These are phyloP conservation scores for Campylorhamphus procurvoides DNA, from an alignment of 2,113 vertebrate species.

Conservation along the genomic window DNA sequence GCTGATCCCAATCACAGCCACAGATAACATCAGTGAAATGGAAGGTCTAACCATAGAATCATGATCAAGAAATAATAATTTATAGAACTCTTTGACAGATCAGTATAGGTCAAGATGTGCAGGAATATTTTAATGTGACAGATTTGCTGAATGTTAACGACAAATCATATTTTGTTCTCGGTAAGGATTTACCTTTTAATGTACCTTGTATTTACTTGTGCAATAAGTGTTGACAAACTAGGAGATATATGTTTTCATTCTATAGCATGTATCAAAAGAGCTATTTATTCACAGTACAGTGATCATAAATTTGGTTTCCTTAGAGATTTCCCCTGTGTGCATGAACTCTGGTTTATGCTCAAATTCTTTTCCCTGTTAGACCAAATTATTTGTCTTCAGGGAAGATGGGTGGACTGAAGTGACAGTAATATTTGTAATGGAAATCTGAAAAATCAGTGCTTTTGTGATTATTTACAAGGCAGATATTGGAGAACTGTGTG, in stretches of 20 bases:
- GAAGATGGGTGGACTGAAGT: constrained; percentile 9
- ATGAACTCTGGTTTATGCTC: constrained; percentile 34
- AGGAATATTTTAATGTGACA: background rate
- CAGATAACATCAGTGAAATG: background rate
- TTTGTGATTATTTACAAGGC: constrained; percentile 30
- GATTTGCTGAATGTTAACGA: background rate
- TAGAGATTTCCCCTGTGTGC: constrained; percentile 12
- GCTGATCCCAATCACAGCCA: background rate
- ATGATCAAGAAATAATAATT: background rate
- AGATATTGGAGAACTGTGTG: background rate
- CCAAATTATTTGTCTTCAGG: constrained; percentile 40
- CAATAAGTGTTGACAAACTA: background rate
- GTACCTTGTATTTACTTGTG: background rate
- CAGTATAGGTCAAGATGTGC: background rate
- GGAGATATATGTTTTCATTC: background rate
- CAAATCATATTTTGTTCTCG: background rate
- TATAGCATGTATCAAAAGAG: background rate
- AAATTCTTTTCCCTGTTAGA: constrained; percentile 35
- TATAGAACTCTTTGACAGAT: background rate
- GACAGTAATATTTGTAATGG: constrained; percentile 12
- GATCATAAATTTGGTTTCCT: constrained; percentile 39
- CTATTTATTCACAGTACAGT: background rate
- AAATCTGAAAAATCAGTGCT: constrained; percentile 26
- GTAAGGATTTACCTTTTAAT: background rate
- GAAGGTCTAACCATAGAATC: background rate